Evolutionary conservation across 2,797 vertebrate genomes (phyloP).

Genomic region (Sebastes alutus): DNA sequence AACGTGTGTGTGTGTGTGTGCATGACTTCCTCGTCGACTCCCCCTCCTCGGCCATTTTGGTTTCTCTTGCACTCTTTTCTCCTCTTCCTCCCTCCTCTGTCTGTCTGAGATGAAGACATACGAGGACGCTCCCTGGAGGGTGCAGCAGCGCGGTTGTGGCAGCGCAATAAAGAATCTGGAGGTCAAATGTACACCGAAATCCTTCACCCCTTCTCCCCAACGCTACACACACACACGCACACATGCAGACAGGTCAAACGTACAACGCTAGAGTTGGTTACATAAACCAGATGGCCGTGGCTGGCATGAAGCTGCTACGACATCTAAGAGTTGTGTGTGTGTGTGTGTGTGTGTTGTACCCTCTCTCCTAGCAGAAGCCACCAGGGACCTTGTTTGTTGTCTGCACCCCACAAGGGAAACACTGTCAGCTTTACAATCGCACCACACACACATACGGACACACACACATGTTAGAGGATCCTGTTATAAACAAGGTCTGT

Average conservation of each 20-base stretch:
- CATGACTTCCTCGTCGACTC: background rate
- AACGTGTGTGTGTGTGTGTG: conserved; percentile 13
- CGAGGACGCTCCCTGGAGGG: conserved; percentile 59
- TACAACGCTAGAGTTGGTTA: conserved; percentile 61
- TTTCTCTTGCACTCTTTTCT: conserved; percentile 15
- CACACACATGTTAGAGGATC: conserved; percentile 8
- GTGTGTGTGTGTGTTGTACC: conserved; percentile 27
- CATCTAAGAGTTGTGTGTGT: conserved; percentile 46
- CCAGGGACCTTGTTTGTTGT: conserved; percentile 94
- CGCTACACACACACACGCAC: background rate
- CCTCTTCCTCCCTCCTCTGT: conserved; percentile 20
- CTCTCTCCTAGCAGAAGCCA: conserved; percentile 71
- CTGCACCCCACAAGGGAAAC: conserved; percentile 90
- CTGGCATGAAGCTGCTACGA: conserved; percentile 54
- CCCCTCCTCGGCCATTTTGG: conserved; percentile 12
- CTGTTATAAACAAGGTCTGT: conserved; percentile 51
- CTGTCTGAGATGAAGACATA: conserved; percentile 61
- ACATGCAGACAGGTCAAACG: conserved; percentile 47
- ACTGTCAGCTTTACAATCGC: conserved; percentile 93
- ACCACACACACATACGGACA: conserved; percentile 45
- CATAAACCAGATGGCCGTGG: conserved; percentile 73
- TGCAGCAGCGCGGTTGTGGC: conserved; percentile 36
- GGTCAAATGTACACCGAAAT: conserved; percentile 64
- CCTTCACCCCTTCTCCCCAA: conserved; percentile 26
- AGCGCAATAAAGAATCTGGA: conserved; percentile 58